Evolutionary conservation across 2,113 vertebrate species (phyloP).

Genomic region (Chaetops frenatus): DNA sequence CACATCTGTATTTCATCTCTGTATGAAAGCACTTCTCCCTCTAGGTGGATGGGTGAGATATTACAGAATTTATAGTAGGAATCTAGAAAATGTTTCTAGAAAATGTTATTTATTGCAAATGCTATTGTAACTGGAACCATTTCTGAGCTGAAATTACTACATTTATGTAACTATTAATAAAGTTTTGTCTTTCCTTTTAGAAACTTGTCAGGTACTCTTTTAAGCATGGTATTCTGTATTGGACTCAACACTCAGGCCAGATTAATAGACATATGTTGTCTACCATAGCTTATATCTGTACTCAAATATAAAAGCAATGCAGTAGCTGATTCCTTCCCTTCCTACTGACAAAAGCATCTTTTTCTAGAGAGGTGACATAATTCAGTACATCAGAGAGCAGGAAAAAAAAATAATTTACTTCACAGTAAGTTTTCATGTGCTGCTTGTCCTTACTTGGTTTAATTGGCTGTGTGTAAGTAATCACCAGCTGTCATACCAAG

Average conservation of each 20-base stretch:
- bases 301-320: background rate
- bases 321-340: background rate
- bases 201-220: background rate
- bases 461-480: background rate
- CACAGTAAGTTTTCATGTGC: background rate
- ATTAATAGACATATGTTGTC: background rate
- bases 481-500: background rate
- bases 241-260: background rate
- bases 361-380: background rate
- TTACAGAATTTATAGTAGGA: background rate
- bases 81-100: background rate
- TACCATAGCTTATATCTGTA: background rate
- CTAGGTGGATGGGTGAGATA: background rate
- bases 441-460: background rate
- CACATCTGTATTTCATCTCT: background rate
- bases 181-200: conserved; percentile 39
- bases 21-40: background rate
- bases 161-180: conserved; percentile 33
- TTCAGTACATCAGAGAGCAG: background rate
- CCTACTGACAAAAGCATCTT: background rate
- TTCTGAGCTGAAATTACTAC: conserved; percentile 18
- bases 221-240: background rate
- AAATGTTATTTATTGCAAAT: conserved; percentile 10
- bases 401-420: background rate
- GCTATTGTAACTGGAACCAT: background rate